Conservation (phyloP, 1,140 invertebrate species). For the Drosophila parvula region DNA sequence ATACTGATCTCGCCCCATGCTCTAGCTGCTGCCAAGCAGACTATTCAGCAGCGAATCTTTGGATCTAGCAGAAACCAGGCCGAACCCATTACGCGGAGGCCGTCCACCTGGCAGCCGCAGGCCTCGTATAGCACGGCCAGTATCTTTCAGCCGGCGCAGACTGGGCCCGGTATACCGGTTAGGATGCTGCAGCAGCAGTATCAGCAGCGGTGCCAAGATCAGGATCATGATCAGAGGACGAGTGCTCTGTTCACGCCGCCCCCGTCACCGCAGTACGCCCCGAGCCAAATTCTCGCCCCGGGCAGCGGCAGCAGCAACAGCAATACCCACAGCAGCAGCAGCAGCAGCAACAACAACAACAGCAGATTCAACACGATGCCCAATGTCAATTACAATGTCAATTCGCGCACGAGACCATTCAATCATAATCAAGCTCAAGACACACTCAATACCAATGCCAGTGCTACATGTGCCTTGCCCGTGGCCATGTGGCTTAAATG, state of each 20-base stretch:
- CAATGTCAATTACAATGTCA: constrained; percentile 72
- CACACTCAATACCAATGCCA: constrained; percentile 71
- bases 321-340: constrained; percentile 10
- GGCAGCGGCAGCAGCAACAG: constrained; percentile 9
- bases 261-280: constrained; percentile 58
- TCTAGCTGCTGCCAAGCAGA: constrained; percentile 72
- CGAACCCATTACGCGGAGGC: constrained; percentile 1
- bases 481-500: constrained; percentile 81
- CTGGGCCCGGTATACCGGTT: constrained; percentile 39
- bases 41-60: constrained; percentile 74
- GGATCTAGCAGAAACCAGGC: constrained; percentile 19
- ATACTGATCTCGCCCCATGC: constrained; percentile 43
- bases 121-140: constrained; percentile 61
- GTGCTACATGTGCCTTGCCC: constrained; percentile 70
- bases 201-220: constrained; percentile 56
- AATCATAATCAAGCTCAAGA: constrained; percentile 80
- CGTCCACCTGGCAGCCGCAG: constrained; percentile 66
- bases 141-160: constrained; percentile 63
- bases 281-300: constrained; percentile 35
- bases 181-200: constrained; percentile 64
- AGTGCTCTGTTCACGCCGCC: constrained; percentile 61
- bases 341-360: constrained; percentile 45
- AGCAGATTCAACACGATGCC: constrained; percentile 63
- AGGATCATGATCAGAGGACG: constrained; percentile 40
- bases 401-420: constrained; percentile 74